Conservation (phyloP, 2,888 invertebrate species). For the Reticulitermes lucifugus region DNA sequence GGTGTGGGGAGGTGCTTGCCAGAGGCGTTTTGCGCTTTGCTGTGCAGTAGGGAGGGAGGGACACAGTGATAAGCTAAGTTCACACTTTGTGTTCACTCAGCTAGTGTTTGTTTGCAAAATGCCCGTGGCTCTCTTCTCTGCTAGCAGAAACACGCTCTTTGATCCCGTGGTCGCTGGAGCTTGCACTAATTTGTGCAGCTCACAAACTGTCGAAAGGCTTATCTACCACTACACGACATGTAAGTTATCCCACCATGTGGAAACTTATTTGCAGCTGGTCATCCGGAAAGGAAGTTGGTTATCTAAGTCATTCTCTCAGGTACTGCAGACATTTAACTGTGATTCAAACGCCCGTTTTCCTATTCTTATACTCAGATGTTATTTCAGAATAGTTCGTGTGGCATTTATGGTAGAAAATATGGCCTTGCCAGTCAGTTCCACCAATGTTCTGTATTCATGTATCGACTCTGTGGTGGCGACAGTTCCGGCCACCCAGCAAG, state of each 20-base stretch:
- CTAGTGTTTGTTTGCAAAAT: conserved; percentile 45
- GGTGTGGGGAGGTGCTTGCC: conserved; percentile 6
- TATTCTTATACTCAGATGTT: no score
- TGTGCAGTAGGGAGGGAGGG: conserved; percentile 43
- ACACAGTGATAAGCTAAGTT: conserved; percentile 48
- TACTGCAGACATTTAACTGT: no score
- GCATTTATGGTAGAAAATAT: no score
- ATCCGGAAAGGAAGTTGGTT: conserved; percentile 17
- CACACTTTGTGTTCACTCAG: conserved; percentile 46
- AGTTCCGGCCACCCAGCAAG: no score
- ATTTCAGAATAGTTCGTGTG: no score
- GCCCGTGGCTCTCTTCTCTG: conserved; percentile 35
- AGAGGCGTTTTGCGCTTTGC: conserved; percentile 42
- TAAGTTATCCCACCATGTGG: conserved; percentile 30
- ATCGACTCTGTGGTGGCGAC: no score
- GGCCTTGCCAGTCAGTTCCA: no score
- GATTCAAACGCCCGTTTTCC: no score
- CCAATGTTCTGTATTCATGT: no score
- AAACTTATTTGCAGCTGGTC: conserved; percentile 31
- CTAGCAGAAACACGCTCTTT: conserved; percentile 22
- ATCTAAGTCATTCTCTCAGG: conserved; percentile 5
- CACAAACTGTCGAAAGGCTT: conserved; percentile 23
- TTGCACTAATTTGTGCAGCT: conserved; percentile 42
- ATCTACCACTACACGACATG: conserved; percentile 21
- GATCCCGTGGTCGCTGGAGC: conserved; percentile 41